Percentiles rank a stretch among this genome's conserved stretches.
phyloP scores from a whole-genome alignment of 1,140 invertebrate genomes.

The Hyposmocoma kahamanoa region DNA sequence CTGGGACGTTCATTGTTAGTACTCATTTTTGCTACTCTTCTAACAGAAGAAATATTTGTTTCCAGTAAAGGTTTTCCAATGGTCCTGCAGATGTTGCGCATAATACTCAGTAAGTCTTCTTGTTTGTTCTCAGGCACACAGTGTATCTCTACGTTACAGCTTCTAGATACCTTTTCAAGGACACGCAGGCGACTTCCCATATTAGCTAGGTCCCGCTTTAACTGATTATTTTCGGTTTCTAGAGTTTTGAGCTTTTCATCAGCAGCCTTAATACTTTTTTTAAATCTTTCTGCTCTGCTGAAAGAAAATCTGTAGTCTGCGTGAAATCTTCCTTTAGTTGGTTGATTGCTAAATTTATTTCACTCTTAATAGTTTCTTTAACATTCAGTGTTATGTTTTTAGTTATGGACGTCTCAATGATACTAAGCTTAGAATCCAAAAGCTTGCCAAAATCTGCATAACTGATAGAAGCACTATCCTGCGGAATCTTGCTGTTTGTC shows the following conservation, averaged over 20 bases:
- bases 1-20: not conserved
- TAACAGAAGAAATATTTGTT: not conserved
- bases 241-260: not conserved
- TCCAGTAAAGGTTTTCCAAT: not conserved
- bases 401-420: too few relatives aligned
- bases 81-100: not conserved
- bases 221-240: not conserved
- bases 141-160: conserved; percentile 2
- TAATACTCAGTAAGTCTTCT: not conserved
- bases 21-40: conserved; percentile 3
- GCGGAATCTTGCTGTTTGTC: too few relatives aligned
- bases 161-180: not conserved
- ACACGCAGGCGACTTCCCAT: not conserved
- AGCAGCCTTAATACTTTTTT: not conserved
- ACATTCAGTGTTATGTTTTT: too few relatives aligned
- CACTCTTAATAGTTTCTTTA: too few relatives aligned
- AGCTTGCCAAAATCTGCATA: too few relatives aligned
- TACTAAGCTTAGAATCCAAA: too few relatives aligned
- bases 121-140: not conserved
- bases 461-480: too few relatives aligned
- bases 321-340: not conserved
- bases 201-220: not conserved
- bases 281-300: not conserved
- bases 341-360: too few relatives aligned
- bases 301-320: not conserved